These are phyloP conservation scores for Rallus crepitans DNA, from an alignment of 2,797 vertebrate genomes.

Conservation along the genomic window DNA sequence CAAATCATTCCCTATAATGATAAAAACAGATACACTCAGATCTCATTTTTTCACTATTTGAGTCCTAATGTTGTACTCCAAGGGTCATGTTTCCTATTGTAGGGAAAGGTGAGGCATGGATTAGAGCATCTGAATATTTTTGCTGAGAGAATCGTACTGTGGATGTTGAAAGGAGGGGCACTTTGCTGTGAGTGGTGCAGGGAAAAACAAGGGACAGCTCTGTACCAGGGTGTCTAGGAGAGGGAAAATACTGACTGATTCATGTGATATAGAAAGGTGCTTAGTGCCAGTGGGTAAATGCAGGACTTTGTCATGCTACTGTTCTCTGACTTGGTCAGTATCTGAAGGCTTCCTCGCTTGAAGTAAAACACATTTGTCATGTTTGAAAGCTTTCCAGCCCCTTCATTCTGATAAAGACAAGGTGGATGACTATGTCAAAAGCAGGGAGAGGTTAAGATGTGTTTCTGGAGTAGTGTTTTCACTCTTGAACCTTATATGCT, in stretches of 20 bases:
- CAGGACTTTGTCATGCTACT: background rate
- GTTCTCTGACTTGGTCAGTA: background rate
- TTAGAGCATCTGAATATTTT: background rate
- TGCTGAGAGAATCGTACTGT: background rate
- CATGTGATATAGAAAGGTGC: background rate
- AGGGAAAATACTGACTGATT: background rate
- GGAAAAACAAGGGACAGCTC: background rate
- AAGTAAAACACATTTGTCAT: background rate
- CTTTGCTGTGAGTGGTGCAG: accelerated
- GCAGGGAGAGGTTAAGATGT: background rate
- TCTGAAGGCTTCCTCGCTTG: background rate
- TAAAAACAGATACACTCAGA: background rate
- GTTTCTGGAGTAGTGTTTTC: background rate
- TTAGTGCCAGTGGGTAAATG: background rate
- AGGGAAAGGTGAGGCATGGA: background rate
- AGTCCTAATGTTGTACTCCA: background rate
- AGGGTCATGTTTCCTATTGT: background rate
- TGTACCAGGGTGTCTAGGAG: background rate
- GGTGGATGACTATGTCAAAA: background rate
- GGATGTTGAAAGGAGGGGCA: background rate
- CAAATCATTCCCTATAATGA: background rate
- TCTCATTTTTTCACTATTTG: background rate
- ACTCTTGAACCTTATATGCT: background rate
- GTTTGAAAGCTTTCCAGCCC: background rate
- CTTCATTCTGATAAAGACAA: background rate